These are phyloP conservation scores for Spondyliosoma cantharus DNA, from an alignment of 2,797 vertebrate genomes.

Conservation along the genomic window DNA sequence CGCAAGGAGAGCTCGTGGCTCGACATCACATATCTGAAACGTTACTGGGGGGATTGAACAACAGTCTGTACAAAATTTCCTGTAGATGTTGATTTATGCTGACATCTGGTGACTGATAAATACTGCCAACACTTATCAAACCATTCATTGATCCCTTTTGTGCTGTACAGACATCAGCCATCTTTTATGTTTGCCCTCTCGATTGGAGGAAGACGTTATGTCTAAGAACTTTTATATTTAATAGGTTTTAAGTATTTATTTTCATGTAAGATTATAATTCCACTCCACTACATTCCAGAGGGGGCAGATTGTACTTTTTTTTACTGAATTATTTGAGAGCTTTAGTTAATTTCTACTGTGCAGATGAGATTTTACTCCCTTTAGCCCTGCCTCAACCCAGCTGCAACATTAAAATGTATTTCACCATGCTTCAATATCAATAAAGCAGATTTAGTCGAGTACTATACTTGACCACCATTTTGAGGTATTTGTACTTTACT, in stretches of 20 bases:
- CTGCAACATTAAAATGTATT: not conserved
- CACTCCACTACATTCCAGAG: not conserved
- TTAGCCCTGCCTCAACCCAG: not conserved
- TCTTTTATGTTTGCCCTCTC: too few species aligned
- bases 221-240: too few species aligned
- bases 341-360: not conserved
- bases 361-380: not conserved
- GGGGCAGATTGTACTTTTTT: not conserved
- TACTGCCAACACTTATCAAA: not conserved
- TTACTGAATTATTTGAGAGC: not conserved
- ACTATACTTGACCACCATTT: too few species aligned
- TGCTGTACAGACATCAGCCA: not conserved
- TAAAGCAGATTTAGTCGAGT: too few species aligned
- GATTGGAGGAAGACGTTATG: not conserved
- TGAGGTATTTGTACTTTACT: too few species aligned
- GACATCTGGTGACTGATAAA: not conserved
- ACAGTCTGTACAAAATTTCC: not conserved
- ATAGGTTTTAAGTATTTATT: too few species aligned
- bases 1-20: not conserved
- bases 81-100: not conserved
- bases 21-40: not conserved
- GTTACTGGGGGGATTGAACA: not conserved
- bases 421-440: not conserved
- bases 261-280: not conserved
- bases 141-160: not conserved